phyloP scores from a whole-genome alignment of 2,797 vertebrate genomes.

The Nyctalus aviator region DNA sequence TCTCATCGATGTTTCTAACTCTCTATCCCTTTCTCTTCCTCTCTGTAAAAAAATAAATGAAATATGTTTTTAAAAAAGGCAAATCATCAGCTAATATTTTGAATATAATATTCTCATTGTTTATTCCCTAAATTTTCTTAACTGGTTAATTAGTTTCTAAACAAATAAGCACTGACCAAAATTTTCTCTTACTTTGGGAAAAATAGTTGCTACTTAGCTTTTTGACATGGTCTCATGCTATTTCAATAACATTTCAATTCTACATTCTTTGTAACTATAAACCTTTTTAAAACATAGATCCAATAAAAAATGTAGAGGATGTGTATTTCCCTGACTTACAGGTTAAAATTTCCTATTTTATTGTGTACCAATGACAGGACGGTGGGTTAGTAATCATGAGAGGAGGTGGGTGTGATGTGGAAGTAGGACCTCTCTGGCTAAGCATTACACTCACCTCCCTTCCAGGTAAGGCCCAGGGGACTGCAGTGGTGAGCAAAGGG shows the following conservation, averaged over 20 bases:
- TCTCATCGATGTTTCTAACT: too few relatives aligned
- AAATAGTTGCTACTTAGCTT: not conserved
- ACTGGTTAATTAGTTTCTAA: not conserved
- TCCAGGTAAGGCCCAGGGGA: not conserved
- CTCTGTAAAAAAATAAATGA: too few relatives aligned
- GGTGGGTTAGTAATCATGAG: not conserved
- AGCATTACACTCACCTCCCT: not conserved
- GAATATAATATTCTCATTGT: not conserved
- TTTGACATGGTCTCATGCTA: not conserved
- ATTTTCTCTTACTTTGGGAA: not conserved
- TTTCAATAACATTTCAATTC: not conserved
- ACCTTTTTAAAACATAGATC: not conserved
- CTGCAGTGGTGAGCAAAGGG: not conserved
- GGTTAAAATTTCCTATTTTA: not conserved
- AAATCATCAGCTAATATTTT: not conserved
- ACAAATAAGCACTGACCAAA: not conserved
- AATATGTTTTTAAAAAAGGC: not conserved
- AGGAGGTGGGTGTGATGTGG: not conserved
- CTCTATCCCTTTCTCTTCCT: too few relatives aligned
- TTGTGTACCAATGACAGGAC: not conserved
- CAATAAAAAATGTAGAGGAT: not conserved
- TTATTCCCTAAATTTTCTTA: not conserved
- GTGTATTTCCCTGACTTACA: not conserved
- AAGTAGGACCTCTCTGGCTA: not conserved
- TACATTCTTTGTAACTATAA: not conserved